Conservation (phyloP, 2,888 invertebrate genomes). For the Archips xylosteana region DNA sequence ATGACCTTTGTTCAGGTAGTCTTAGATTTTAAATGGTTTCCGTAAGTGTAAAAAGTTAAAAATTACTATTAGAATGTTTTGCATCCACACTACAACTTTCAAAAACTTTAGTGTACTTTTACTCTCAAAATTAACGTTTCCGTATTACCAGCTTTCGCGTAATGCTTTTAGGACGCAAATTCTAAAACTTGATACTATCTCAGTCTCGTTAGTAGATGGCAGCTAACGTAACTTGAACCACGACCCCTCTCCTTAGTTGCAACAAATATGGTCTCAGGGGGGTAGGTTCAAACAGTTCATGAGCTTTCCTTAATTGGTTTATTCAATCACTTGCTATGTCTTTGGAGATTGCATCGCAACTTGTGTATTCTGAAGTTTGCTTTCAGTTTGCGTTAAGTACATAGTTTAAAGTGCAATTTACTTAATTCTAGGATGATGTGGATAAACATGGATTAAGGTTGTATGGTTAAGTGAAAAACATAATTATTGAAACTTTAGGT, state of each 20-base stretch:
- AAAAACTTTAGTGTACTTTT: slow-evolving; percentile 21
- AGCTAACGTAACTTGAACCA: slow-evolving; percentile 8
- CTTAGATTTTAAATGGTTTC: too few relatives aligned
- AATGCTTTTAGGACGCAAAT: slow-evolving; percentile 41
- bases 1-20: too few relatives aligned
- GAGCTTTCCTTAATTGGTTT: slow-evolving; percentile 32
- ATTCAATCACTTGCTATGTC: slow-evolving; percentile 39
- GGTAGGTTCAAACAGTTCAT: background rate
- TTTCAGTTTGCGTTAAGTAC: slow-evolving; percentile 39
- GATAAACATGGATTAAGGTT: slow-evolving; percentile 32
- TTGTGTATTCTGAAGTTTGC: slow-evolving; percentile 42
- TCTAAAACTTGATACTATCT: slow-evolving; percentile 40
- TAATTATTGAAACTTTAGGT: background rate
- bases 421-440: slow-evolving; percentile 30
- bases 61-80: too few relatives aligned
- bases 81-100: background rate
- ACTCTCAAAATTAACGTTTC: slow-evolving; percentile 27
- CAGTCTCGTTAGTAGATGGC: slow-evolving; percentile 30
- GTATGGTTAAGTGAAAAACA: slow-evolving; percentile 9
- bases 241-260: background rate
- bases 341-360: slow-evolving; percentile 42
- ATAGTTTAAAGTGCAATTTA: slow-evolving; percentile 37
- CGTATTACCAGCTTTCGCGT: slow-evolving; percentile 26
- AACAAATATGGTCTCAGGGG: slow-evolving; percentile 5
- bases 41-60: too few relatives aligned